Evolutionary conservation across 1,140 invertebrate genomes (phyloP).

Genomic region (Dendrolimus punctatus): DNA sequence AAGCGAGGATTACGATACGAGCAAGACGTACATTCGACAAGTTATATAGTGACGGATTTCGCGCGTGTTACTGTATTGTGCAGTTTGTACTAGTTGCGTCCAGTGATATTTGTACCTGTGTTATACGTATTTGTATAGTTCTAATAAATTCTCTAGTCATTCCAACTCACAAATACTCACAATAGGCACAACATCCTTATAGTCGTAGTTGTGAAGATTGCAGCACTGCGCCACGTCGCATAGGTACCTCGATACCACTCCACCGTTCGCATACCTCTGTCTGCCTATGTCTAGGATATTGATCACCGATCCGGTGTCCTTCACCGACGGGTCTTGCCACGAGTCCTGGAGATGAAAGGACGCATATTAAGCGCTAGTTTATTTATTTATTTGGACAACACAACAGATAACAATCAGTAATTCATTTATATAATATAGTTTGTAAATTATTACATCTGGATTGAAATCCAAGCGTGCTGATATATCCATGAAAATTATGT

Average conservation of each 20-base stretch:
- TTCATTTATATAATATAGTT: slow-evolving; percentile 1
- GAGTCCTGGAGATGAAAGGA: slow-evolving; percentile 69
- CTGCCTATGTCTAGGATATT: slow-evolving; percentile 78
- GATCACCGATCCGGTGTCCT: slow-evolving; percentile 64
- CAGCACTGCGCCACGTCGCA: slow-evolving; percentile 75
- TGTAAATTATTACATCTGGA: no score
- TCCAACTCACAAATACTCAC: no score
- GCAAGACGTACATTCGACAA: no score
- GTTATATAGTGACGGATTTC: no score
- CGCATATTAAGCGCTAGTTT: background rate
- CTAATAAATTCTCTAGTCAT: no score
- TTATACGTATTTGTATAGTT: no score
- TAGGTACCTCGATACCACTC: slow-evolving; percentile 75
- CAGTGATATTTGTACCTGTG: no score
- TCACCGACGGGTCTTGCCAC: slow-evolving; percentile 70
- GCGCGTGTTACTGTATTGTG: no score
- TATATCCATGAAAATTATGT: no score
- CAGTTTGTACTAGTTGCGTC: no score
- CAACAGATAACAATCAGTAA: background rate
- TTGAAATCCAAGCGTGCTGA: no score
- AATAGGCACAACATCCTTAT: slow-evolving; percentile 75
- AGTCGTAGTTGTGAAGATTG: slow-evolving; percentile 74
- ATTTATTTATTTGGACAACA: background rate
- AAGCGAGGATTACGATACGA: no score
- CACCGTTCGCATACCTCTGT: slow-evolving; percentile 64